Conservation (phyloP, 92 coral and sea anemone genomes). For the Paramuricea clavata region DNA sequence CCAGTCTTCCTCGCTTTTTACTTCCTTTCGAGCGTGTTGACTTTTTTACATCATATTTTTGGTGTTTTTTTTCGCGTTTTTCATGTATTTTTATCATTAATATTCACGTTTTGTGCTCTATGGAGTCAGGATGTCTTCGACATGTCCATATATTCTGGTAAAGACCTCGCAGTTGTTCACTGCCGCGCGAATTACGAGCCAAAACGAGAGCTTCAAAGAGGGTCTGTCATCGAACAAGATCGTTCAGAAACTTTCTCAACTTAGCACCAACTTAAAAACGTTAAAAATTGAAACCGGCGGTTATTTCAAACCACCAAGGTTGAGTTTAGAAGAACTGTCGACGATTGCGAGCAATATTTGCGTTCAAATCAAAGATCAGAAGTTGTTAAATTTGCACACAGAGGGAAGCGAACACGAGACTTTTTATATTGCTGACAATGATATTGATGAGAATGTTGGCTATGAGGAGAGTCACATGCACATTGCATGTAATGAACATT, state of each 20-base stretch:
- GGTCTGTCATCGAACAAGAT: slow-evolving; percentile 71
- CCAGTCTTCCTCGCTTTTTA: neutral
- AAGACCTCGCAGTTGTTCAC: slow-evolving; percentile 93
- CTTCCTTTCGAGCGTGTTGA: neutral
- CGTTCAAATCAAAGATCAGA: slow-evolving; percentile 74
- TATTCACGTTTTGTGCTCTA: neutral
- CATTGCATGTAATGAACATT: neutral
- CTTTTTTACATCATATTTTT: neutral
- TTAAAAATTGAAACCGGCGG: slow-evolving; percentile 78
- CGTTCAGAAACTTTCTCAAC: slow-evolving; percentile 69
- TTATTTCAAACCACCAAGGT: slow-evolving; percentile 75
- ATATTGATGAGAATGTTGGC: neutral
- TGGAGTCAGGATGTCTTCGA: slow-evolving; percentile 81
- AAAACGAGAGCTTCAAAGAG: slow-evolving; percentile 76
- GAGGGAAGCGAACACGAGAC: slow-evolving; percentile 57
- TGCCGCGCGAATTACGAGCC: slow-evolving; percentile 78
- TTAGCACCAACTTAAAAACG: slow-evolving; percentile 65
- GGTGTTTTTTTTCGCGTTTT: neutral
- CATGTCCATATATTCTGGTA: slow-evolving; percentile 92
- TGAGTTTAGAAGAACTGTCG: slow-evolving; percentile 76
- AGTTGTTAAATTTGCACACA: slow-evolving; percentile 55
- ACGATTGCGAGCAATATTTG: slow-evolving; percentile 82
- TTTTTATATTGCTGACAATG: neutral
- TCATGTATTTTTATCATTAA: neutral
- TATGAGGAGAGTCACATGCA: neutral